Conservation (phyloP, 1,140 invertebrate genomes). For the Nasonia longicornis region DNA sequence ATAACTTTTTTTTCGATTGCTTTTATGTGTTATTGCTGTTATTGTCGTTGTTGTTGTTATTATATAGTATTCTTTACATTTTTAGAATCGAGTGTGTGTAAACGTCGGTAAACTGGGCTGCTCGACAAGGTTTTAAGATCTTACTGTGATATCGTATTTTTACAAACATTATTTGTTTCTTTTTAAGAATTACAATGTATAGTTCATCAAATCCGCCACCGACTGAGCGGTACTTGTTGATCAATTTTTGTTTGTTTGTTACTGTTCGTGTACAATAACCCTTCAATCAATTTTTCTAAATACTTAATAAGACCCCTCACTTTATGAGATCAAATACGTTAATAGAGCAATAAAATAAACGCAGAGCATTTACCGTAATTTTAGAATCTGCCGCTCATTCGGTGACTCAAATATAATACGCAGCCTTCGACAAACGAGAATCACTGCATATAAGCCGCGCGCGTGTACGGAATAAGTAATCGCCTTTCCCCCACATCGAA, state of each 20-base stretch:
- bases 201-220: background rate
- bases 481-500: background rate
- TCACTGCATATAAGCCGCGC: too few relatives aligned
- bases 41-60: background rate
- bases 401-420: background rate
- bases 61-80: background rate
- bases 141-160: conserved; percentile 10
- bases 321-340: background rate
- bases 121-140: background rate
- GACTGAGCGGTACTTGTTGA: conserved; percentile 1
- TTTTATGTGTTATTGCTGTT: background rate
- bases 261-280: background rate
- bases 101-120: background rate
- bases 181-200: background rate
- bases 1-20: conserved; percentile 13
- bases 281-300: background rate
- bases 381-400: background rate
- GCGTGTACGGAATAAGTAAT: background rate
- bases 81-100: background rate
- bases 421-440: background rate
- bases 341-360: background rate
- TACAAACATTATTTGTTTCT: conserved; percentile 3
- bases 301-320: background rate
- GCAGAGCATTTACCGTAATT: background rate
- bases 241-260: background rate